Evolutionary conservation across 1,140 invertebrate species (phyloP), one percentile per base, ranked within the genome.

Genomic region (Danaus plexippus): DNA sequence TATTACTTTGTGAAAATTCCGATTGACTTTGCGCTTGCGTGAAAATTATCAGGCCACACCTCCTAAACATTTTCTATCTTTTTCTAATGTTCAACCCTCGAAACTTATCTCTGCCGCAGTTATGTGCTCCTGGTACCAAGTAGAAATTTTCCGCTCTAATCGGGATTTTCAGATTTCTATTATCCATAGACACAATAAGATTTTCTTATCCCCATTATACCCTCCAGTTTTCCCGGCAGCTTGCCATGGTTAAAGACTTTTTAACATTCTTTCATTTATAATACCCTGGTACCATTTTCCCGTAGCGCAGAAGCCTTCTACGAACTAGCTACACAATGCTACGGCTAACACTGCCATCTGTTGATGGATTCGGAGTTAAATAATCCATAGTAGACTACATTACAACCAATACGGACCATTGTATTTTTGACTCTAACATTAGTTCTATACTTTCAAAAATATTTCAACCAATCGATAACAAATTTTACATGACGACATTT

Each of bases 81-180:
- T 62, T 57, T 71, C 73, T 75, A 64, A 59, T 52, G 32, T 50
- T 53, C 58, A 50, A 45, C 46, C 41, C 51, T 55, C 41, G 44
- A 43, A n/a, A 32, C 22, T 32, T 7, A 59, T 47, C 53, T 59
- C 45, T 57, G 59, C 15, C 11, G 13, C 18, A 12, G 13, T 59
- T 61, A 77, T 85, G 67, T 9, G 11, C n/a, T 55, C 80, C 75
- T 83, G 67, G 80, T 85, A 80, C 51, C 57, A 64, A 71, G 80
- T 81, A 81, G 81, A 85, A 70, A 85, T 85, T 85, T 85, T 85
- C 80, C 81, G 81, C 80, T 85, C 78, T 85, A 81, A 83, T 85
- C 80, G 77, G 80, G 81, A 75, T 85, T 83, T 81, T 59, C 80
- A 77, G 73, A 74, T 73, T 73, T 71, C 76, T 77, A 72, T 79